Evolutionary conservation across 1,140 invertebrate species (phyloP), one percentile per base, ranked within the genome.

Genomic region (Zaprionus inermis): DNA sequence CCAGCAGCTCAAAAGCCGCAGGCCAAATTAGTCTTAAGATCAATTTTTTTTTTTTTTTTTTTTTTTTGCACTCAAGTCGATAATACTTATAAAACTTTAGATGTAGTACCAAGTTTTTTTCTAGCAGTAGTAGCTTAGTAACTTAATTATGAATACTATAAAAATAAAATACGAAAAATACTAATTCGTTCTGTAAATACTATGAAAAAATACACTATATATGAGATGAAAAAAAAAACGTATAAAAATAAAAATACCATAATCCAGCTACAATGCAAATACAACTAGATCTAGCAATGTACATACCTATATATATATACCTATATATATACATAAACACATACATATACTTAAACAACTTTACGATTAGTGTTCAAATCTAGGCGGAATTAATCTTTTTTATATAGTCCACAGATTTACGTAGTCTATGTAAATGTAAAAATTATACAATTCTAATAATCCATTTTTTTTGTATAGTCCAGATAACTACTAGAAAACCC

Each of bases 41-140:
- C 6, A 49, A 28, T 0, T 0, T 5, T 28, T 34, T 59, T 70
- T 60, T 69, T 58, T 68, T 38, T 14, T 28, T 22, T 59, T 69
- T 69, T 73, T 70, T 65, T 64, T 55, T 49, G 22, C 65, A 71
- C 57, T 64, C 58, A 76, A 81, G 71, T 78, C 77, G 72, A 81
- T 85, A 85, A 86, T 79, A 78, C 75, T 72, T 81, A 76, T 72
- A 82, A 79, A 81, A 79, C 54, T 6, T 12, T 86, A 82, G 66
- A 18, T 36, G 44, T 64, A 76, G 63, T 41, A 56, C 7, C 30
- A 56, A 67, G 6, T 32, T 32, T 74, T 73, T 76, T 79, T 77
- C 16, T 70, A 66, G 59, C 56, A 36, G 22, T 64, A 44, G 22
- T 64, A 54, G 61, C 12, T 18, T 56, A 32, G 30, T 32, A 52